Base-by-base conservation (phyloP, 1,140 invertebrate genomes). In the Drosophila tropicalis region DNA sequence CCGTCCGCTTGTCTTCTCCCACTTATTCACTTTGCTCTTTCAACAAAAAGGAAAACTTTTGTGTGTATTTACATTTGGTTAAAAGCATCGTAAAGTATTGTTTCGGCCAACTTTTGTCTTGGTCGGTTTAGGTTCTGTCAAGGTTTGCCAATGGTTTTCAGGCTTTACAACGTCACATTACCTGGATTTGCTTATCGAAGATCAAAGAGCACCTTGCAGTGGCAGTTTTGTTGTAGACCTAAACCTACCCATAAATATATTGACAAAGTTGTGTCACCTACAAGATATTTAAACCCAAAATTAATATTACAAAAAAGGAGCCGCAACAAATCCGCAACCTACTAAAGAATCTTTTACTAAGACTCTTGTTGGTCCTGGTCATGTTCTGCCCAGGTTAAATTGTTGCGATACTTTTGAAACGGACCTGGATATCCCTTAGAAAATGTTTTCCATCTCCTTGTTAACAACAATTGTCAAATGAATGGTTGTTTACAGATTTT, bases 61-160 rank as follows among this genome's bases (percentile, higher is more conserved):
- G 73, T 72, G 72, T 77, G 71, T 83, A 86, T 87, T 86, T 79
- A 70, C 75, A 74, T 70, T 77, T 44, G 58, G 58, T 41, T 41
- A 62, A 62, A 62, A 62, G 67, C 74, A 65, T 70, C 70, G 70
- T 77, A 70, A 77, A 77, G 74, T 76, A 77, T 56, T 51, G 58
- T 41, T 62, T 62, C 13, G 19, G 19, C 39, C 39, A 22, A 36
- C 58, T 62, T n/a, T 62, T 58, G 29, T 57, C 15, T 40, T 55
- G 64, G 55, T 36, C 64, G 41, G 25, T 40, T 51, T 40, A 29
- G 17, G 44, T 17, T 56, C 22, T 65, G 44, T 40, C 32, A 12
- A 39, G 39, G 62, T 40, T 57, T 51, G 36, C 15, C 64, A 32
- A 61, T 67, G 66, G 55, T 29, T 32, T 19, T n/a, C 17, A 7